Percentiles rank a stretch among this genome's conserved stretches.
Evolutionary conservation across 2,797 vertebrate genomes (phyloP).

Genomic region (Pristis pectinata): DNA sequence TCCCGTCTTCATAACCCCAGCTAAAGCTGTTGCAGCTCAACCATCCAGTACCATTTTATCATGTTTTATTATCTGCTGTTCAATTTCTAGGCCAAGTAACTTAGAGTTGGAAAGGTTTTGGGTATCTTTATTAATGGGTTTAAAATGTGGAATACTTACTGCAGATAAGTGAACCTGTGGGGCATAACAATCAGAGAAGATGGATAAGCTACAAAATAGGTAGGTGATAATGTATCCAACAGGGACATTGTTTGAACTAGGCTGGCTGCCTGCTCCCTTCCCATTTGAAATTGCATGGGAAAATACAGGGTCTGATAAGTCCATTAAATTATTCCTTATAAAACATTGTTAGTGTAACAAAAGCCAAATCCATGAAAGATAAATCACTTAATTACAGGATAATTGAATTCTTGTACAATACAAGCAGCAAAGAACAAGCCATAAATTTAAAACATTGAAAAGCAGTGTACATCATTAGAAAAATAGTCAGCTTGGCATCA

Average conservation of each 20-base stretch:
- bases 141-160: not conserved
- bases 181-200: not conserved
- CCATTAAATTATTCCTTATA: not conserved
- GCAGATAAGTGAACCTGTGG: not conserved
- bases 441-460: not conserved
- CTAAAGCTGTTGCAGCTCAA: too few species aligned
- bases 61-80: too few species aligned
- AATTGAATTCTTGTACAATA: constrained; percentile 8
- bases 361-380: not conserved
- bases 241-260: not conserved
- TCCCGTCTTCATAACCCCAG: too few species aligned
- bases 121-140: not conserved
- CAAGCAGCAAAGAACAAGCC: not conserved
- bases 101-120: not conserved
- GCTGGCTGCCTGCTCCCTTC: not conserved
- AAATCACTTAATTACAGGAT: not conserved
- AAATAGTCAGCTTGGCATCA: not conserved
- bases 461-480: not conserved
- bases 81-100: not conserved
- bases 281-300: not conserved
- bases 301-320: not conserved
- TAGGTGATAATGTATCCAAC: not conserved
- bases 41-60: too few species aligned
- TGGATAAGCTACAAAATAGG: not conserved
- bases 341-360: constrained; percentile 17